Evolutionary conservation across 1,140 invertebrate species (phyloP).

Genomic region (Calephelis virginiensis): DNA sequence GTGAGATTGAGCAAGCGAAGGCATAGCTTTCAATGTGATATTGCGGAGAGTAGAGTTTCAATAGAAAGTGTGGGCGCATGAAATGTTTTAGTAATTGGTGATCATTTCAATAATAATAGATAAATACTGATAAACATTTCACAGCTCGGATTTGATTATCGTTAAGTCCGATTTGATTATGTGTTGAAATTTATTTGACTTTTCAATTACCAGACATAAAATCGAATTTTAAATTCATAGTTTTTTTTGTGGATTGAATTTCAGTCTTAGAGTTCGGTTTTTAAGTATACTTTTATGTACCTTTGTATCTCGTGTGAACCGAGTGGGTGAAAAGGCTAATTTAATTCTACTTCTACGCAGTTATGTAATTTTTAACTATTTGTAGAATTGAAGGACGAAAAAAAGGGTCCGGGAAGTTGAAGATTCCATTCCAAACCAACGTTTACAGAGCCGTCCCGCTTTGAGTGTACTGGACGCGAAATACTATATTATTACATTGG

Average conservation of each 20-base stretch:
- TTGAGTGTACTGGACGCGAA: too few species aligned
- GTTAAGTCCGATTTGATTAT: constrained; percentile 5
- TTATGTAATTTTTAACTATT: too few species aligned
- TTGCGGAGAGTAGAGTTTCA: not conserved
- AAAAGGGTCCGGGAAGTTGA: too few species aligned
- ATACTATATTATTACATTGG: too few species aligned
- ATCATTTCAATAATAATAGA: constrained; percentile 17
- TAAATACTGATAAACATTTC: constrained; percentile 7
- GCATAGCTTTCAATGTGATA: constrained; percentile 9
- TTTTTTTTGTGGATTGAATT: not conserved
- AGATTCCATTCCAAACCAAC: too few species aligned
- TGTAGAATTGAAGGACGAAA: too few species aligned
- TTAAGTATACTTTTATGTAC: too few species aligned
- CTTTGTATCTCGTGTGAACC: too few species aligned
- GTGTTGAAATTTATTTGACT: constrained; percentile 9
- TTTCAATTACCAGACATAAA: constrained; percentile 8
- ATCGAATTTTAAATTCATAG: not conserved
- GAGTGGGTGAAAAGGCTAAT: too few species aligned
- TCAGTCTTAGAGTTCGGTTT: too few species aligned
- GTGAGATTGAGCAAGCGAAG: not conserved
- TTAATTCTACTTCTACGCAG: too few species aligned
- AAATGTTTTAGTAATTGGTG: constrained; percentile 17
- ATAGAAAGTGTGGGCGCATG: constrained; percentile 5
- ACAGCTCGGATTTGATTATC: constrained; percentile 4
- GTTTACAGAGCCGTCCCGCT: too few species aligned